Evolutionary conservation across 2,113 vertebrate genomes (phyloP).

Genomic region (Triplophysa tibetana): DNA sequence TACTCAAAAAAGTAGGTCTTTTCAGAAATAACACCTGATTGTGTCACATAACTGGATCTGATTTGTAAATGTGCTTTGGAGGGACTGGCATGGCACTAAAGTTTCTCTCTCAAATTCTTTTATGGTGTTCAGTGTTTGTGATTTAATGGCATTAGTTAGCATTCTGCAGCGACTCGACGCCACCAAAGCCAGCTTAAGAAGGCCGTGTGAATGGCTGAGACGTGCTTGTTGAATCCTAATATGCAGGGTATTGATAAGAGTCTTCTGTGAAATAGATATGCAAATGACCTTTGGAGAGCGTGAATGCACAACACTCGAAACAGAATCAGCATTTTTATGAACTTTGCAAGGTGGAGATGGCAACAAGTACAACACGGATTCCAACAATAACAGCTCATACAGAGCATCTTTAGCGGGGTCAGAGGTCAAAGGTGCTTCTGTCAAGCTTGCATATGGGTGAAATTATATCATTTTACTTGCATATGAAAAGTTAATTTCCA

Average conservation of each 20-base stretch:
- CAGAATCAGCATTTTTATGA: constrained; percentile 60
- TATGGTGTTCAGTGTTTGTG: neutral
- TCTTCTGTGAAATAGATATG: constrained; percentile 69
- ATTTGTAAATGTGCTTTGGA: neutral
- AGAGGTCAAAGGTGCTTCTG: too few relatives aligned
- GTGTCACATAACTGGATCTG: neutral
- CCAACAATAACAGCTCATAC: too few relatives aligned
- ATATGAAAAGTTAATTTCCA: too few relatives aligned
- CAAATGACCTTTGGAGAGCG: constrained; percentile 67
- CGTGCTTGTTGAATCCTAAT: neutral
- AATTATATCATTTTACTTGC: too few relatives aligned
- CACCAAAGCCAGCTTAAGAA: neutral
- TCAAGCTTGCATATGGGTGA: too few relatives aligned
- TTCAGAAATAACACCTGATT: neutral
- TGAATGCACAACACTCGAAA: constrained; percentile 69
- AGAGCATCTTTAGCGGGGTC: too few relatives aligned
- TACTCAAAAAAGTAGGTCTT: neutral
- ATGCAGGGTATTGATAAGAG: constrained; percentile 10
- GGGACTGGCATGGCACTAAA: neutral
- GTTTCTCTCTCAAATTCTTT: neutral
- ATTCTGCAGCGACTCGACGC: neutral
- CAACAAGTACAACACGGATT: neutral
- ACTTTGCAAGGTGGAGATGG: neutral
- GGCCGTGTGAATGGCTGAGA: neutral
- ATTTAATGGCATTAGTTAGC: neutral